Evolutionary conservation across 2,113 vertebrate genomes (phyloP), one percentile per base, ranked within the genome.

Genomic region (Phocoena phocoena): DNA sequence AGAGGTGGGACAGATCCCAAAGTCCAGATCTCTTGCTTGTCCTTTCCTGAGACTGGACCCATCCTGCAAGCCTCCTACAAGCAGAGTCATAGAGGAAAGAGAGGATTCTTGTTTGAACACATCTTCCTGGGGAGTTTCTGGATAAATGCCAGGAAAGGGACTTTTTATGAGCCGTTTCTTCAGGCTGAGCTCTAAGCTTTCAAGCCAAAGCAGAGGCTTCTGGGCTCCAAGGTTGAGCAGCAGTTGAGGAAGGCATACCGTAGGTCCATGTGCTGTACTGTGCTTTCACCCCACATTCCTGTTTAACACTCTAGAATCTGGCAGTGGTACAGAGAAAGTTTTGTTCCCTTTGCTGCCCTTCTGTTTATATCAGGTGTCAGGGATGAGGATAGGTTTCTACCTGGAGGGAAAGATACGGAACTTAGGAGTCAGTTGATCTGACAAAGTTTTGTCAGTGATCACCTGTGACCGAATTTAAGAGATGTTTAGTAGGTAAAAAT

Each of bases 251-350:
- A 93, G 21, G 71, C 25, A 31, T 1, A 53, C 0, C 23, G 23
- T 15, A 15, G 21, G 6, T 23, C 38, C 60, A 2, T 11, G 2
- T 7, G 8, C 33, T 21, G 3, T 1, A 20, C 1, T 3, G 14
- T 15, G 26, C 9, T 26, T 63, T 47, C 4, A 0, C 20, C 31
- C 36, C 70, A 0, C 11, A 5, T 21, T 60, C 26, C 71, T 68
- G 3, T 9, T 62, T 2, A 44, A 23, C 31, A 13, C 28, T 6
- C 20, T 4, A 4, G 18, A 55, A 15, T 41, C 18, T 58, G 44
- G 21, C 20, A 18, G 11, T 21, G n/a, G 20, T 28, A 53, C 55
- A 44, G 80, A 90, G 60, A 26, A 63, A 1, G 11, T 17, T 68
- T 70, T 44, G 4, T 73, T 97, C 73, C 41, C 21, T 73, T 81